A percentile compares a stretch with the other conserved stretches of the same genome.
phyloP scores from a whole-genome alignment of 2,797 vertebrate genomes.

The Sebastes flavidus region DNA sequence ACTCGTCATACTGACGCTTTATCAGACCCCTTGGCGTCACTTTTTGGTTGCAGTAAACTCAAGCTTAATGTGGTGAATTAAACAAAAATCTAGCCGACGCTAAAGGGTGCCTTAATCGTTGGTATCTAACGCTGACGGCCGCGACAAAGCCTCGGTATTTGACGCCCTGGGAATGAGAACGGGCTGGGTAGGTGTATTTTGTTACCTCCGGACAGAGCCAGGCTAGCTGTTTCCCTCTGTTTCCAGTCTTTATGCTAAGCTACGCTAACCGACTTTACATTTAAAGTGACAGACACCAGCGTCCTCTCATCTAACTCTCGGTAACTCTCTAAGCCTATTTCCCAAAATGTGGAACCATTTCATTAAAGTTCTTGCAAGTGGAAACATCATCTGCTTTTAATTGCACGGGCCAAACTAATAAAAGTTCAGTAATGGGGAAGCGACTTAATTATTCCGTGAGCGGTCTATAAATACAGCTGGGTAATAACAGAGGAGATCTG shows the following conservation, averaged over 20 bases:
- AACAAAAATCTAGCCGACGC: too few species aligned
- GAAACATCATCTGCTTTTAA: constrained; percentile 29
- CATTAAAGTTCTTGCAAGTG: neutral
- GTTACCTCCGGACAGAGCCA: neutral
- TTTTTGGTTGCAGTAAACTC: too few species aligned
- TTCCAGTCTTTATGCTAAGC: neutral
- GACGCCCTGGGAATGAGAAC: too few species aligned
- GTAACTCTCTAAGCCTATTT: neutral
- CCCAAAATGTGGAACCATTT: neutral
- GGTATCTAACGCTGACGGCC: too few species aligned
- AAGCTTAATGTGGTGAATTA: too few species aligned
- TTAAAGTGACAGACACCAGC: neutral
- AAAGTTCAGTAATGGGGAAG: constrained; percentile 38
- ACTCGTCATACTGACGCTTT: too few species aligned
- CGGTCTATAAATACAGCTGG: constrained; percentile 42
- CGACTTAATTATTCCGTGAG: constrained; percentile 33
- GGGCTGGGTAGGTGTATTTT: neutral
- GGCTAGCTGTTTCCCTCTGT: neutral
- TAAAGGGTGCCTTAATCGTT: too few species aligned
- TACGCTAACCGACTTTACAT: neutral
- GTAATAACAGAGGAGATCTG: constrained; percentile 21
- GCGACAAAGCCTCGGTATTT: too few species aligned
- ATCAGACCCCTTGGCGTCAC: too few species aligned
- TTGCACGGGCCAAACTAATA: constrained; percentile 24
- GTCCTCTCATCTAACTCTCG: neutral